These are phyloP conservation scores for Harpalus rubripes DNA, from an alignment of 2,888 invertebrate species.

Conservation along the genomic window DNA sequence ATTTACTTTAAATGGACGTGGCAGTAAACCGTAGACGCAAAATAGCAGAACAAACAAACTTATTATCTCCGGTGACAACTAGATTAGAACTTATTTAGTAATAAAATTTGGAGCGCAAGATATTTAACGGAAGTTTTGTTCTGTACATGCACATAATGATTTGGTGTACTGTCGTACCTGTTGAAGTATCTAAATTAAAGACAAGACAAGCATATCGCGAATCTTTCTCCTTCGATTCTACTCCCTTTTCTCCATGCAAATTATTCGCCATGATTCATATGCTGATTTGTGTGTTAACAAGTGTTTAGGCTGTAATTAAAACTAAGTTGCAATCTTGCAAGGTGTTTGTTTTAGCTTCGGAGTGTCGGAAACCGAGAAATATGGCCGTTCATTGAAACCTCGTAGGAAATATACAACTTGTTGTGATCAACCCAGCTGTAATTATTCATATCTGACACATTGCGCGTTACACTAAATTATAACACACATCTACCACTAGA, in stretches of 20 bases:
- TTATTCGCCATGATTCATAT: slow-evolving; percentile 60
- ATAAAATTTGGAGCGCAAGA: too few relatives aligned
- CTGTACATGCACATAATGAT: too few relatives aligned
- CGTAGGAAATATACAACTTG: slow-evolving; percentile 39
- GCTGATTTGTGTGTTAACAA: slow-evolving; percentile 60
- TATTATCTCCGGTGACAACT: too few relatives aligned
- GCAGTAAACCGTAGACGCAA: too few relatives aligned
- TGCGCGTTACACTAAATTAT: slow-evolving; percentile 45
- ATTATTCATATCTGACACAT: slow-evolving; percentile 44
- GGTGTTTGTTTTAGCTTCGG: slow-evolving; percentile 48
- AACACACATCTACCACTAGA: slow-evolving; percentile 7
- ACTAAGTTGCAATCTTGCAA: slow-evolving; percentile 42
- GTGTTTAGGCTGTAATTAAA: slow-evolving; percentile 63
- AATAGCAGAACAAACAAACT: too few relatives aligned
- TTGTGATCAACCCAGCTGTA: slow-evolving; percentile 51
- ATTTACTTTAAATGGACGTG: too few relatives aligned
- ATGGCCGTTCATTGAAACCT: slow-evolving; percentile 50
- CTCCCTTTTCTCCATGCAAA: slow-evolving; percentile 24
- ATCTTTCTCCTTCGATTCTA: not conserved
- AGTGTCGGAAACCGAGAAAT: slow-evolving; percentile 57
- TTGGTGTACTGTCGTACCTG: too few relatives aligned
- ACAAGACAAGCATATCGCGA: not conserved
- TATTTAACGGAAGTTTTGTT: too few relatives aligned
- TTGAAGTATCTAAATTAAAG: too few relatives aligned
- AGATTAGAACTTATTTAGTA: too few relatives aligned